These are phyloP conservation scores for Drosophila mettleri DNA, from an alignment of 2,888 invertebrate species.

Conservation along the genomic window DNA sequence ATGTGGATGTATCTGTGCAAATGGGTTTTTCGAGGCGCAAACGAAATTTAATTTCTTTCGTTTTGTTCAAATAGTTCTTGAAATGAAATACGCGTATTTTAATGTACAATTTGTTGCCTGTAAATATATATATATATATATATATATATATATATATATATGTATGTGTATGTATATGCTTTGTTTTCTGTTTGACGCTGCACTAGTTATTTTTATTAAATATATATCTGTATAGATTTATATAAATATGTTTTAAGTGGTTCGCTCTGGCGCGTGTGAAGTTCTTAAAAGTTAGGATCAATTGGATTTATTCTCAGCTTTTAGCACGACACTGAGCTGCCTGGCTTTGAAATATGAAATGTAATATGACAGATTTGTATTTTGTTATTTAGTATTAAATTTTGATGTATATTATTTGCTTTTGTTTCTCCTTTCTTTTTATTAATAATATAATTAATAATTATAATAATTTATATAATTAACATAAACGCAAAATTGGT, in stretches of 20 bases:
- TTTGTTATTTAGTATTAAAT: conserved; percentile 48
- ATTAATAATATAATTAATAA: conserved; percentile 81
- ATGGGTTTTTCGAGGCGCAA: conserved; percentile 13
- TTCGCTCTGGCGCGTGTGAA: conserved; percentile 31
- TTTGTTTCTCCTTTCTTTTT: conserved; percentile 61
- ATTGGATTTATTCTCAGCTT: conserved; percentile 43
- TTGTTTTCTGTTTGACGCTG: conserved; percentile 67
- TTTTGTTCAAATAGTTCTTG: conserved; percentile 49
- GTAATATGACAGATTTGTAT: conserved; percentile 45
- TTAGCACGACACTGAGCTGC: conserved; percentile 43
- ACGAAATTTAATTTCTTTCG: conserved; percentile 38
- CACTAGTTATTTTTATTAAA: conserved; percentile 59
- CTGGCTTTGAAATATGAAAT: conserved; percentile 40
- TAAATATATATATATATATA: conserved; percentile 60
- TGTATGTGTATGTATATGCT: conserved; percentile 37
- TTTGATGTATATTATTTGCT: conserved; percentile 52
- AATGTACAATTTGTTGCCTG: conserved; percentile 77
- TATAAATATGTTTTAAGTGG: conserved; percentile 44
- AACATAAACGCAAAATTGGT: conserved; percentile 83
- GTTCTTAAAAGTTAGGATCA: conserved; percentile 62
- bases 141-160: conserved; percentile 52
- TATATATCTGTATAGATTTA: conserved; percentile 26
- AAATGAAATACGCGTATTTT: conserved; percentile 56
- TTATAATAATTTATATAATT: conserved; percentile 84
- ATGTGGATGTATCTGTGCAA: conserved; percentile 3